Conservation (phyloP, 92 coral and sea anemone species). For the Montipora capitata region DNA sequence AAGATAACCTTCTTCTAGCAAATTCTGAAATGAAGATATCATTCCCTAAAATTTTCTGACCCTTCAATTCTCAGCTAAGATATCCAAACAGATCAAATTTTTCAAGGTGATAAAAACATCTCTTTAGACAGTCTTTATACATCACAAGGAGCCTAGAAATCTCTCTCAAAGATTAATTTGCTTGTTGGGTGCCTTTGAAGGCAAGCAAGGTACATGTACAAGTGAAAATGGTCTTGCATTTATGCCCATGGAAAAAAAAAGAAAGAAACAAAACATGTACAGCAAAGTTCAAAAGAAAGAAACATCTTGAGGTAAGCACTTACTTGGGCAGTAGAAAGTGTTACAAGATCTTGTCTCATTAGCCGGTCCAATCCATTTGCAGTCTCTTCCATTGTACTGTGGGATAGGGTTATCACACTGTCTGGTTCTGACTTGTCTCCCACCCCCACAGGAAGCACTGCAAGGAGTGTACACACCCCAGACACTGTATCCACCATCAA, state of each 20-base stretch:
- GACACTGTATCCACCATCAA: conserved; percentile 89
- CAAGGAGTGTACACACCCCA: conserved; percentile 90
- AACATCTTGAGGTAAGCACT: conserved; percentile 1
- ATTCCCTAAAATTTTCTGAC: too few species aligned
- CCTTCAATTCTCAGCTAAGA: too few species aligned
- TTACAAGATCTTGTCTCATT: conserved; percentile 96
- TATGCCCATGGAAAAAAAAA: background rate
- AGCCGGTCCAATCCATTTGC: conserved; percentile 86
- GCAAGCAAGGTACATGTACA: too few species aligned
- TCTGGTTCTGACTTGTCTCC: conserved; percentile 83
- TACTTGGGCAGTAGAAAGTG: conserved; percentile 96
- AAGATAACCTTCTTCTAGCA: too few species aligned
- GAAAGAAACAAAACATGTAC: background rate
- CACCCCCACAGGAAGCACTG: conserved; percentile 94
- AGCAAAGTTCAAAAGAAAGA: background rate
- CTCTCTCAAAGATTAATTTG: too few species aligned
- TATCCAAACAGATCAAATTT: too few species aligned
- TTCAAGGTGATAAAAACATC: too few species aligned
- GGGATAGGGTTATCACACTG: conserved; percentile 91
- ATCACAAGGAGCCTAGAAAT: too few species aligned
- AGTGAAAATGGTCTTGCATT: too few species aligned
- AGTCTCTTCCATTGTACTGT: conserved; percentile 90
- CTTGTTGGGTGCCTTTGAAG: too few species aligned
- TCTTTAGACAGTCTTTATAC: too few species aligned
- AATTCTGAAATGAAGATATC: too few species aligned